These are phyloP conservation scores for Tetrao urogallus DNA, from an alignment of 2,113 vertebrate genomes.

Conservation along the genomic window DNA sequence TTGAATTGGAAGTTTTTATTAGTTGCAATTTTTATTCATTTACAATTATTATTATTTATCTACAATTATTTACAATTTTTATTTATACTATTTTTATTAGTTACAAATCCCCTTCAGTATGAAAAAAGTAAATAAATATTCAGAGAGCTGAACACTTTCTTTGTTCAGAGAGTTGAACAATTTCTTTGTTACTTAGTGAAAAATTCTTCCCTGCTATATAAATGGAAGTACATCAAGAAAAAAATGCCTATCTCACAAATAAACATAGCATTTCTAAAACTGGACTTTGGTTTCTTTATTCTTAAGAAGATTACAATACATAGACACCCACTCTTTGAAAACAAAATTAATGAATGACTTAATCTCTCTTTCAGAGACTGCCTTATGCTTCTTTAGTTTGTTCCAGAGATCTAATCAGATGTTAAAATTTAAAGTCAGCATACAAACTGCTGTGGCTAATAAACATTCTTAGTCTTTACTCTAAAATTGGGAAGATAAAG, in stretches of 20 bases:
- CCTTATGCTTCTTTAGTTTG: neutral
- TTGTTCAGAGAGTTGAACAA: neutral
- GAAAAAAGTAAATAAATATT: neutral
- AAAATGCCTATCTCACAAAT: neutral
- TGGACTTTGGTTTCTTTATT: neutral
- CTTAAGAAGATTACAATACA: constrained; percentile 48
- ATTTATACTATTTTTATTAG: neutral
- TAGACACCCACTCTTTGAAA: constrained; percentile 13
- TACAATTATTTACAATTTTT: too few species aligned
- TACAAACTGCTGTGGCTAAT: neutral
- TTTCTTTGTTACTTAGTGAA: neutral
- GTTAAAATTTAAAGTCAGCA: neutral
- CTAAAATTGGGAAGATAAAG: neutral
- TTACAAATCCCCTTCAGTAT: neutral
- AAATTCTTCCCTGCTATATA: neutral
- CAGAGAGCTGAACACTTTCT: neutral
- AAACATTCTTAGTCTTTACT: neutral
- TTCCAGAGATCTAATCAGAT: neutral
- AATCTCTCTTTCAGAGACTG: neutral
- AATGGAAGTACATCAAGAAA: neutral
- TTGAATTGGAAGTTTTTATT: neutral
- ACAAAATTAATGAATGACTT: constrained; percentile 39
- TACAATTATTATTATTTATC: too few species aligned
- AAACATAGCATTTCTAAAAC: neutral
- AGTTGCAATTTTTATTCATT: neutral